Evolutionary conservation across 2,797 vertebrate genomes (phyloP).

Genomic region (Carapus acus): DNA sequence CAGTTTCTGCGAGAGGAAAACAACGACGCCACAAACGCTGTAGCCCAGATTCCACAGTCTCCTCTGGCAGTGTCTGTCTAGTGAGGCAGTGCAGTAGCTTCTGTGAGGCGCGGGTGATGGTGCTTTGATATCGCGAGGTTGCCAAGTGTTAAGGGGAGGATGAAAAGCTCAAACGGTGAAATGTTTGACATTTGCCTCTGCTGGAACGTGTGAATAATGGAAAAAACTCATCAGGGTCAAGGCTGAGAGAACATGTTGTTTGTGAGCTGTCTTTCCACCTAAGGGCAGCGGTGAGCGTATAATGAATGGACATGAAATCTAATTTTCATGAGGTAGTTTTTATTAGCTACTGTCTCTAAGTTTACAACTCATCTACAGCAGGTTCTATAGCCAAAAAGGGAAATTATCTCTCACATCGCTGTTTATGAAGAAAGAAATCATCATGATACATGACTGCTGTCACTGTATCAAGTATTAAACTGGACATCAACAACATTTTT

Average conservation of each 20-base stretch:
- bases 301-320: constrained; percentile 16
- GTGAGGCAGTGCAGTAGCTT: constrained; percentile 45
- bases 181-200: not conserved
- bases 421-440: constrained; percentile 20
- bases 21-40: constrained; percentile 47
- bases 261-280: not conserved
- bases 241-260: not conserved
- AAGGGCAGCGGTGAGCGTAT: not conserved
- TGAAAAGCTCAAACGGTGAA: constrained; percentile 13
- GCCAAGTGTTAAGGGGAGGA: constrained; percentile 21
- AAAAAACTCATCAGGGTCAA: not conserved
- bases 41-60: constrained; percentile 55
- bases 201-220: not conserved
- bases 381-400: constrained; percentile 14
- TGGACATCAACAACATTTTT: too few species aligned
- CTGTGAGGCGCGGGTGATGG: constrained; percentile 49
- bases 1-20: constrained; percentile 50
- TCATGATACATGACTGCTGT: constrained; percentile 4
- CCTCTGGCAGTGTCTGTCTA: constrained; percentile 65
- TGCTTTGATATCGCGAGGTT: constrained; percentile 40
- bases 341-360: constrained; percentile 1
- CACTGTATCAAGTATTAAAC: too few species aligned
- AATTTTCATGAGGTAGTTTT: constrained; percentile 30
- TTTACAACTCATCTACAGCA: constrained; percentile 3
- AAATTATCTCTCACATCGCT: not conserved